Base-by-base conservation (phyloP, 2,888 invertebrate species). In the Muscina levida region DNA sequence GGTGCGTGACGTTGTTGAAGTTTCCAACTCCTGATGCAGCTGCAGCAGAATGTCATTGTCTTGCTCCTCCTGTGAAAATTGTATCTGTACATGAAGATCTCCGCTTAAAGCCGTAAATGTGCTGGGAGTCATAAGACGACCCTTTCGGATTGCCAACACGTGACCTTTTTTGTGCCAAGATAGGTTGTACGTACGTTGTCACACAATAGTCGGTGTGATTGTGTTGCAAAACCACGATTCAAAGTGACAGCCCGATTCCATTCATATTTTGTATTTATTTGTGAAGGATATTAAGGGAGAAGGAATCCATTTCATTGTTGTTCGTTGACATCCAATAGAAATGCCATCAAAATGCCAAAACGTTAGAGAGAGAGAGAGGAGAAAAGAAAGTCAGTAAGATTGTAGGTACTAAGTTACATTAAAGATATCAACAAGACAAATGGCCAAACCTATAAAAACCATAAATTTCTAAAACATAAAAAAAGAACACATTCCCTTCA, bases 31-130 rank as follows among this genome's bases (percentile, higher is more conserved):
- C 76, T 56, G 79, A 44, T 59, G 82, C 66, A 39, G 65, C 66
- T 67, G 67, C 15, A 39, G 53, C 24, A 37, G 51, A 10, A 72
- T 72, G 51, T 79, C 75, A 65, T 77, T 79, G 46, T 73, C 80
- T 70, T 66, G 48, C 57, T 82, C 83, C 59, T 79, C 75, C 53
- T 57, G 82, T 79, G 83, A 86, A 85, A 89, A 89, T 87, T 92
- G 92, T 85, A 96, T 93, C 88, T 93, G 93, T 84, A 96, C 93
- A 88, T 94, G 94, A 78, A 96, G 93, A 90, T 96, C 96, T 83
- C 96, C 96, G 84, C 95, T 95, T 85, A 96, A 91, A 37, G 96
- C 96, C 78, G 94, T 94, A 88, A 96, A 94, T 59, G 94, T 93
- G 83, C 93, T 92, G n/a, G 96, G 95, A 85, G 95, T 93, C 88